These are phyloP conservation scores for Drosophila sproati DNA, from an alignment of 1,140 invertebrate species.

Conservation along the genomic window DNA sequence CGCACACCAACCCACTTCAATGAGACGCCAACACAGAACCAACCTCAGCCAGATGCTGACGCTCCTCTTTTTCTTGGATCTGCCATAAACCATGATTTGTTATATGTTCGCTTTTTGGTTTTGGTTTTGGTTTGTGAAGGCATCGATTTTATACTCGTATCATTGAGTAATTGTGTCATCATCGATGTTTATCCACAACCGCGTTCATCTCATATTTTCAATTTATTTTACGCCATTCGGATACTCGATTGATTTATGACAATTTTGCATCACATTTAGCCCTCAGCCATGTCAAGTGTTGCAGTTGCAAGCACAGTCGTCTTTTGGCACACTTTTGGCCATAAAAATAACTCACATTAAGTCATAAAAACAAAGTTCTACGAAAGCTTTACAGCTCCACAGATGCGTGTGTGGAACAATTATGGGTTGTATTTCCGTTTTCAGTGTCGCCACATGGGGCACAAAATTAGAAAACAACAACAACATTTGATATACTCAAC, in stretches of 20 bases:
- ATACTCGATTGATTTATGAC: slow-evolving; percentile 35
- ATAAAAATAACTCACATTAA: slow-evolving; percentile 30
- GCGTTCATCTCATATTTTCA: slow-evolving; percentile 11
- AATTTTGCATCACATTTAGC: slow-evolving; percentile 7
- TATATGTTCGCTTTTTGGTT: background rate
- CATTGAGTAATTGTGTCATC: slow-evolving; percentile 44
- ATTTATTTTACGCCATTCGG: slow-evolving; percentile 4
- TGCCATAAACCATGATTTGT: slow-evolving; percentile 40
- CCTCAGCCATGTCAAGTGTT: slow-evolving; percentile 9
- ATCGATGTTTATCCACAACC: slow-evolving; percentile 17
- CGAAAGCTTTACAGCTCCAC: slow-evolving; percentile 13
- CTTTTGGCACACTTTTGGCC: slow-evolving; percentile 37
- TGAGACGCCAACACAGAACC: slow-evolving; percentile 35
- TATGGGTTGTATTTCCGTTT: slow-evolving; percentile 54
- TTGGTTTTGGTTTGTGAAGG: slow-evolving; percentile 24
- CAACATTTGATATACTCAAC: slow-evolving; percentile 24
- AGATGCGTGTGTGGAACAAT: slow-evolving; percentile 44
- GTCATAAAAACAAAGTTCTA: slow-evolving; percentile 28
- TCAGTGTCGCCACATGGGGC: slow-evolving; percentile 38
- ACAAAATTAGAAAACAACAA: slow-evolving; percentile 22
- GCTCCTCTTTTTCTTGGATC: slow-evolving; percentile 35
- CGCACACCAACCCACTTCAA: slow-evolving; percentile 10
- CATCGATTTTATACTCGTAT: background rate
- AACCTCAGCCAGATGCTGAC: slow-evolving; percentile 24
- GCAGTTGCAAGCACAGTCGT: slow-evolving; percentile 3